Percentiles rank a stretch among this genome's conserved stretches.
Evolutionary conservation across 2,888 invertebrate genomes (phyloP).

Genomic region (Merodon equestris): DNA sequence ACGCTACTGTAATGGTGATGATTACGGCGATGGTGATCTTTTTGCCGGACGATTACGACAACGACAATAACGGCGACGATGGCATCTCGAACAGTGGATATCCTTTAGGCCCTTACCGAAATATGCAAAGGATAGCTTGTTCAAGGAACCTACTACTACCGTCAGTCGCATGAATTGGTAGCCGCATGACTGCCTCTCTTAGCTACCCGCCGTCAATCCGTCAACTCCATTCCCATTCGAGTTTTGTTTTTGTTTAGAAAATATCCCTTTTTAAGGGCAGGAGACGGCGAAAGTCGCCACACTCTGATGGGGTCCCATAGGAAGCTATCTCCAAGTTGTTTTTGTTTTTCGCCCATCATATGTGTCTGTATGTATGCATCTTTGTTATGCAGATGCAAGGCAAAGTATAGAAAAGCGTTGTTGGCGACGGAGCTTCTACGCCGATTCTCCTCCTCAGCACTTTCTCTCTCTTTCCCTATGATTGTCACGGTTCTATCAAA

Average conservation of each 20-base stretch:
- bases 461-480: conserved; percentile 16
- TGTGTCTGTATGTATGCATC: too few relatives aligned
- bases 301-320: conserved; percentile 20
- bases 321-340: conserved; percentile 26
- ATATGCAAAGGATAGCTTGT: neutral
- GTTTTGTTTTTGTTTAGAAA: conserved; percentile 36
- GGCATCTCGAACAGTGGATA: conserved; percentile 2
- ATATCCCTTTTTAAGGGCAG: conserved; percentile 21
- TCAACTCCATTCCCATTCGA: conserved; percentile 15
- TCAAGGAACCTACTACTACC: conserved; percentile 32
- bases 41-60: conserved; percentile 41
- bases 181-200: conserved; percentile 6
- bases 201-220: conserved; percentile 26
- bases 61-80: conserved; percentile 21
- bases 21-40: conserved; percentile 39
- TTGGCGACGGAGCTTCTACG: conserved; percentile 36
- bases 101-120: conserved; percentile 35
- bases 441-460: conserved; percentile 3
- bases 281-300: conserved; percentile 39
- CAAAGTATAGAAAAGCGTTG: conserved; percentile 30
- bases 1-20: conserved; percentile 40
- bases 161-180: conserved; percentile 17
- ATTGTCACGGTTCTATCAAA: conserved; percentile 61
- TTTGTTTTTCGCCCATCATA: too few relatives aligned
- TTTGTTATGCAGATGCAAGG: too few relatives aligned